Evolutionary conservation across 1,140 invertebrate genomes (phyloP).

Genomic region (Littorina saxatilis): DNA sequence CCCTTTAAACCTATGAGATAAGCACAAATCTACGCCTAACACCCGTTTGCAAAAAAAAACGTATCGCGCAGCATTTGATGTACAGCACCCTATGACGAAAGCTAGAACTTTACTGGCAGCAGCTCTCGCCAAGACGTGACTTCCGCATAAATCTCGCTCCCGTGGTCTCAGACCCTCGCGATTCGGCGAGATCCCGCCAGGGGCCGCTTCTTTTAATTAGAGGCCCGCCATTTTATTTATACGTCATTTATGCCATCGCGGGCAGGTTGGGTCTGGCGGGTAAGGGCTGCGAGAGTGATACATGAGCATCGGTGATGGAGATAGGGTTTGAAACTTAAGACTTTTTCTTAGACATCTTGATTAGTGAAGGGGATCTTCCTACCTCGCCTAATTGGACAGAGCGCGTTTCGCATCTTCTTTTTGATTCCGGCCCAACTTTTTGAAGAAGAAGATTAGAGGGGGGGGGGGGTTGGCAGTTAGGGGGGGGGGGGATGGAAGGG

Average conservation of each 20-base stretch:
- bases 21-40: no score
- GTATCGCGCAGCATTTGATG: not conserved
- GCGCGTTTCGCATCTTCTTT: slow-evolving; percentile 3
- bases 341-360: slow-evolving; percentile 10
- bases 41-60: not conserved
- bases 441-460: no score
- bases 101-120: not conserved
- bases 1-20: no score
- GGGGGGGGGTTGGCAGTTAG: no score
- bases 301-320: not conserved
- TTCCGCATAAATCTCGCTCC: not conserved
- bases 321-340: slow-evolving; percentile 24
- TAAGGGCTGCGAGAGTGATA: slow-evolving; percentile 9
- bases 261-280: slow-evolving; percentile 8
- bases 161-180: not conserved
- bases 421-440: slow-evolving; percentile 20
- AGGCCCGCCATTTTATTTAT: slow-evolving; percentile 38
- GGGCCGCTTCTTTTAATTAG: slow-evolving; percentile 31
- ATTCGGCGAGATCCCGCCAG: not conserved
- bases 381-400: slow-evolving; percentile 8
- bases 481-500: no score
- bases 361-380: slow-evolving; percentile 1
- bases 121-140: not conserved
- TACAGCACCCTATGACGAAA: not conserved
- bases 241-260: slow-evolving; percentile 35